A percentile compares a stretch with the other conserved stretches of the same genome.
Evolutionary conservation across 53 echinoderm and acorn worm genomes (phyloP).

Genomic region (Glandiceps talaboti): DNA sequence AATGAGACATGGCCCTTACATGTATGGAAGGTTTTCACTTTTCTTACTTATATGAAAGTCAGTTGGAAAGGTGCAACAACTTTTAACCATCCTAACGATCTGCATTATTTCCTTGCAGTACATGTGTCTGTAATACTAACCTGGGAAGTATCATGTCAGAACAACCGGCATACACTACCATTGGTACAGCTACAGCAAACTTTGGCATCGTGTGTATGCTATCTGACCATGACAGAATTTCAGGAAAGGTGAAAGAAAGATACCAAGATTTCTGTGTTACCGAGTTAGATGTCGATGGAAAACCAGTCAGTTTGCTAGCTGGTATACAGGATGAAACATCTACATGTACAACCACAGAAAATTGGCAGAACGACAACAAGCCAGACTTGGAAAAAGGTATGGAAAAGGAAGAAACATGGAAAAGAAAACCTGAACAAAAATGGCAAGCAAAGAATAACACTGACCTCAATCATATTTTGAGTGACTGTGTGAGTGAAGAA

Average conservation of each 20-base stretch:
- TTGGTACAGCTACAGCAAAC: no score
- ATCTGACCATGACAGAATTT: constrained; percentile 29
- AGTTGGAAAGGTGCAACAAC: no score
- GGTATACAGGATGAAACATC: neutral
- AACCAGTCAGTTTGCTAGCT: neutral
- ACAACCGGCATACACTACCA: no score
- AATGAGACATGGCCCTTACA: no score
- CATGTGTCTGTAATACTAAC: no score
- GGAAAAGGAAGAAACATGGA: neutral
- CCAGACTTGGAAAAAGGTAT: neutral
- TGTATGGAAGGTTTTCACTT: no score
- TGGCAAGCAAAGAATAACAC: neutral
- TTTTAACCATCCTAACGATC: no score
- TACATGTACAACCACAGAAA: neutral
- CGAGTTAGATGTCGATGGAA: constrained; percentile 37
- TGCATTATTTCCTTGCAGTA: no score
- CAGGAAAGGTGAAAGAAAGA: constrained; percentile 26
- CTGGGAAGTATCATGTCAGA: no score
- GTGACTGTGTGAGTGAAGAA: neutral
- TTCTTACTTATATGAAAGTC: no score
- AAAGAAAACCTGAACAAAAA: neutral
- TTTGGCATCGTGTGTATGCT: constrained; percentile 52
- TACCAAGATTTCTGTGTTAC: constrained; percentile 52
- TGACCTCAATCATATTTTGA: neutral
- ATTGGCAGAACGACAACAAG: neutral